These are phyloP conservation scores for Conistra vaccinii DNA, from an alignment of 2,888 invertebrate genomes.

Conservation along the genomic window DNA sequence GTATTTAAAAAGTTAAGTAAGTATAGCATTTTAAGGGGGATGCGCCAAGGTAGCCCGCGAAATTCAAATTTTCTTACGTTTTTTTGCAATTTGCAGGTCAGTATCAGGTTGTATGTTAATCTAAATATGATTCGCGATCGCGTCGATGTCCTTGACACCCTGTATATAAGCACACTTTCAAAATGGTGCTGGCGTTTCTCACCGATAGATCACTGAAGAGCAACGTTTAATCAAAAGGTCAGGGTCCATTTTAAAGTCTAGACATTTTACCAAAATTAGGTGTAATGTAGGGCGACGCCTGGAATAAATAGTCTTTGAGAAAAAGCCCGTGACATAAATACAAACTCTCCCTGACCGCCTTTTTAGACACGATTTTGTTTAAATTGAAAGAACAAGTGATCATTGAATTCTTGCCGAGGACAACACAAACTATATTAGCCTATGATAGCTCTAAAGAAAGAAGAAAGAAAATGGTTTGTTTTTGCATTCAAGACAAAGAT, in stretches of 20 bases:
- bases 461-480: too few relatives aligned
- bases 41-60: too few relatives aligned
- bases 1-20: too few relatives aligned
- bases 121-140: too few relatives aligned
- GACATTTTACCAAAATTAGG: conserved; percentile 20
- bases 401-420: background rate
- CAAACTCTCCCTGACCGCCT: background rate
- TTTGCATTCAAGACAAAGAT: too few relatives aligned
- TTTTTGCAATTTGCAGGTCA: too few relatives aligned
- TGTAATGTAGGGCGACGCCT: background rate
- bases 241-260: conserved; percentile 18
- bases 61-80: too few relatives aligned
- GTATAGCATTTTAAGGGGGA: too few relatives aligned
- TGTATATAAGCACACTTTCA: background rate
- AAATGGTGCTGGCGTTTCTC: background rate
- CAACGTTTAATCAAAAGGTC: background rate
- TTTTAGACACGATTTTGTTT: background rate
- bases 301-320: background rate
- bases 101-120: too few relatives aligned
- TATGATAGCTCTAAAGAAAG: too few relatives aligned
- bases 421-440: background rate
- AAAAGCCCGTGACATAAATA: conserved; percentile 9
- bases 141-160: too few relatives aligned
- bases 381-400: background rate
- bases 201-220: background rate